These are phyloP conservation scores for Tautogolabrus adspersus DNA, from an alignment of 2,113 vertebrate genomes.

Conservation along the genomic window DNA sequence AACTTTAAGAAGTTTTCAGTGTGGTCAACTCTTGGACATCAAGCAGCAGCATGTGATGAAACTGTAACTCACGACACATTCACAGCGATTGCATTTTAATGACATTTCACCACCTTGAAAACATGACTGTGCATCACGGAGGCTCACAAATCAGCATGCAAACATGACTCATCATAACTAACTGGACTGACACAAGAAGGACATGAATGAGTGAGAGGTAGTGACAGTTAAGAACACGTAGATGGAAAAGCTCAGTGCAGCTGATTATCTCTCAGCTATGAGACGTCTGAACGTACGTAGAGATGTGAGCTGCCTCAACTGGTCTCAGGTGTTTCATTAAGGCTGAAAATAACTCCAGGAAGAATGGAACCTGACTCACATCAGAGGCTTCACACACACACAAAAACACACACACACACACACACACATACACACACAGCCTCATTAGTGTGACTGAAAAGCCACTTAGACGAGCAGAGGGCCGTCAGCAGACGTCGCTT, in stretches of 20 bases:
- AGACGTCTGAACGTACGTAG: conserved; percentile 2
- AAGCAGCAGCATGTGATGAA: too few relatives aligned
- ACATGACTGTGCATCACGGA: too few relatives aligned
- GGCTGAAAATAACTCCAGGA: conserved; percentile 37
- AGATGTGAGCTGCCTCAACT: conserved; percentile 22
- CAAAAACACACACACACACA: background rate
- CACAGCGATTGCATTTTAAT: too few relatives aligned
- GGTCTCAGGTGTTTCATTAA: conserved; percentile 69
- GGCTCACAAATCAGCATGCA: too few relatives aligned
- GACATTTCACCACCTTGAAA: too few relatives aligned
- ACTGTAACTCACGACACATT: too few relatives aligned
- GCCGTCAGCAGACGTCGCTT: conserved; percentile 22
- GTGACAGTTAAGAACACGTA: background rate
- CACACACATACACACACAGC: conserved; percentile 4
- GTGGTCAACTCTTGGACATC: too few relatives aligned
- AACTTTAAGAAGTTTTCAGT: too few relatives aligned
- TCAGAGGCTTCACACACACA: background rate
- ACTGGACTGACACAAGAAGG: background rate
- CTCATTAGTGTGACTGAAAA: conserved; percentile 8
- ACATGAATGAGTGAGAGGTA: background rate
- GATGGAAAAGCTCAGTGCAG: background rate
- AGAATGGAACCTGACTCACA: conserved; percentile 31
- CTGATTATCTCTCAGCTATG: conserved; percentile 36
- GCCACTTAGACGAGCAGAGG: conserved; percentile 23
- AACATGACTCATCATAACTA: background rate